These are phyloP conservation scores for Tenthredo amoena DNA, from an alignment of 2,888 invertebrate genomes.

Conservation along the genomic window DNA sequence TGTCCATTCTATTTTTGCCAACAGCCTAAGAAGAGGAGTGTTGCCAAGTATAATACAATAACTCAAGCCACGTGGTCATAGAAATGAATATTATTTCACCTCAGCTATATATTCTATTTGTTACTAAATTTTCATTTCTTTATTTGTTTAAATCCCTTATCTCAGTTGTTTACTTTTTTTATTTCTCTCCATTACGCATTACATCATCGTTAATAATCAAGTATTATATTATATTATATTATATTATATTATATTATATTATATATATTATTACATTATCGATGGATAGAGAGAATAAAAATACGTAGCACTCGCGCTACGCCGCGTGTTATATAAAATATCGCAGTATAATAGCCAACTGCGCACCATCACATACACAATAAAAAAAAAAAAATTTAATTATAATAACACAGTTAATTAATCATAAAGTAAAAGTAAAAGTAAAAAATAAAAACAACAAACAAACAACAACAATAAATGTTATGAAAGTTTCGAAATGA, in stretches of 20 bases:
- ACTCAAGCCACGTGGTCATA: conserved; percentile 73
- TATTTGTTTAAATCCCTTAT: not conserved
- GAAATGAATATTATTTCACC: conserved; percentile 53
- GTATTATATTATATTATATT: not conserved
- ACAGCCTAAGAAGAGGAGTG: conserved; percentile 83
- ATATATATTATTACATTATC: not conserved
- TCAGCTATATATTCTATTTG: not conserved
- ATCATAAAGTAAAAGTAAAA: not conserved
- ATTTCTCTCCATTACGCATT: not conserved
- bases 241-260: not conserved
- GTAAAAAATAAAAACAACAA: too few species aligned
- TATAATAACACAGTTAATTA: not conserved
- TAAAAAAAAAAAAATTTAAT: not conserved
- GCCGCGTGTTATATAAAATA: too few species aligned
- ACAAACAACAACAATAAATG: not conserved
- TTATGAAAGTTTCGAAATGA: conserved; percentile 37
- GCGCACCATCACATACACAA: too few species aligned
- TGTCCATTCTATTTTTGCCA: conserved; percentile 78
- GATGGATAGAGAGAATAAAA: not conserved
- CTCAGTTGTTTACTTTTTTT: not conserved
- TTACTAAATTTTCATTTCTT: not conserved
- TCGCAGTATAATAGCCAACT: too few species aligned
- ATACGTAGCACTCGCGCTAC: too few species aligned
- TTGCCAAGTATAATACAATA: conserved; percentile 68
- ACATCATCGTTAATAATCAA: not conserved